Evolutionary conservation across 2,797 vertebrate species (phyloP).

Genomic region (Gymnoscopelus braueri): DNA sequence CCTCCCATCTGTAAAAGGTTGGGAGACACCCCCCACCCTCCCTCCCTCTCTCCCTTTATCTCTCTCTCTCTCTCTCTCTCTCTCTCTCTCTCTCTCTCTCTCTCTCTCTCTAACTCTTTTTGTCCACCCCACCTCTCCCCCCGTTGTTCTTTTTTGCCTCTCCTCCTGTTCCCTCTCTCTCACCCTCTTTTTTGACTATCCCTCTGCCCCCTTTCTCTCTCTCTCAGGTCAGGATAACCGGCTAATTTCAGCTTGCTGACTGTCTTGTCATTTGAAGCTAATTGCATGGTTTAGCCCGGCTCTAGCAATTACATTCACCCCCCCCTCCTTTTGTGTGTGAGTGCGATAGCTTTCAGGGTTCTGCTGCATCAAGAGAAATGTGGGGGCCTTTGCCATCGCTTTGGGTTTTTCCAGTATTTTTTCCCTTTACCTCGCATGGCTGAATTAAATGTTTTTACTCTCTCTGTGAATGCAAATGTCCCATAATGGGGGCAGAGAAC

Average conservation of each 20-base stretch:
- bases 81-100: neutral
- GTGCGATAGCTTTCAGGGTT: constrained; percentile 67
- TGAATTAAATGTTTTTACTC: constrained; percentile 49
- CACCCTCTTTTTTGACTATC: neutral
- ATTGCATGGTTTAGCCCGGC: constrained; percentile 72
- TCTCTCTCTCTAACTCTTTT: no score
- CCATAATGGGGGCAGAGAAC: constrained; percentile 32
- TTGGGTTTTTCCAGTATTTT: no score
- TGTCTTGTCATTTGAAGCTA: constrained; percentile 74
- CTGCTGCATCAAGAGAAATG: constrained; percentile 58
- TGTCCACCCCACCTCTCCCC: no score
- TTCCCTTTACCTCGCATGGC: constrained; percentile 6
- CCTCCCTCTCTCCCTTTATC: neutral
- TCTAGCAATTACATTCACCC: constrained; percentile 65
- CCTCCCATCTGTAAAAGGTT: constrained; percentile 52
- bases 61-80: no score
- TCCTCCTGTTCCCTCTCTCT: constrained; percentile 12
- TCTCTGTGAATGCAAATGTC: constrained; percentile 50
- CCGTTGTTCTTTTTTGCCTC: constrained; percentile 48
- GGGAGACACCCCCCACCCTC: constrained; percentile 47
- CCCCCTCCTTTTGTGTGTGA: constrained; percentile 56
- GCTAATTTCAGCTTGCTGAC: constrained; percentile 64
- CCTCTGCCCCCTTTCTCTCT: constrained; percentile 18
- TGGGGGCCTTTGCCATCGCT: constrained; percentile 9
- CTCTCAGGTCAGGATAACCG: constrained; percentile 49